Percentiles rank a stretch among this genome's conserved stretches.
These are phyloP conservation scores for Sarcophaga caerulescens DNA, from an alignment of 2,888 invertebrate genomes.

Conservation along the genomic window DNA sequence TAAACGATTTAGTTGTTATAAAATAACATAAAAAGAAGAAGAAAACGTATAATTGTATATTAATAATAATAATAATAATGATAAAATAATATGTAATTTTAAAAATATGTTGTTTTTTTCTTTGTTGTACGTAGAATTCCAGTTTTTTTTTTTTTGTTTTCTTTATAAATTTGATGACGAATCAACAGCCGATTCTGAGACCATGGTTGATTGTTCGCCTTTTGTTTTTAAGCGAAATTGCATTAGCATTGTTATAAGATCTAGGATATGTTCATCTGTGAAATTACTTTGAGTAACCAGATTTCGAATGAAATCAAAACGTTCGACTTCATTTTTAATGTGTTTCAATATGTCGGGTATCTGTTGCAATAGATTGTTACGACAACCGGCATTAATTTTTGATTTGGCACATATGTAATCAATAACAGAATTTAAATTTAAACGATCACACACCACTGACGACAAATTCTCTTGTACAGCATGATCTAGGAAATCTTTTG, in stretches of 20 bases:
- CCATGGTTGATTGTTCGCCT: conserved; percentile 71
- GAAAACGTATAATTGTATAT: conserved; percentile 40
- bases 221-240: conserved; percentile 70
- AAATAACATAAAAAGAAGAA: conserved; percentile 51
- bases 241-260: conserved; percentile 75
- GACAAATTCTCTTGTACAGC: conserved; percentile 80
- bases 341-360: conserved; percentile 75
- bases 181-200: conserved; percentile 78
- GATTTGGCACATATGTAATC: conserved; percentile 79
- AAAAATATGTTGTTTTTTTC: neutral
- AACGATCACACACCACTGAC: conserved; percentile 80
- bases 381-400: conserved; percentile 76
- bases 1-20: conserved; percentile 49
- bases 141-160: conserved; percentile 23
- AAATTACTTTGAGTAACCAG: conserved; percentile 72
- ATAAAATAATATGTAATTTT: conserved; percentile 32
- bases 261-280: conserved; percentile 74
- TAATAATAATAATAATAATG: conserved; percentile 40
- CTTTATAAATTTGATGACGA: conserved; percentile 77
- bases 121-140: conserved; percentile 62
- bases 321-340: conserved; percentile 75
- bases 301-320: conserved; percentile 73
- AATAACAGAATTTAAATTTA: conserved; percentile 78
- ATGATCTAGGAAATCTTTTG: conserved; percentile 80
- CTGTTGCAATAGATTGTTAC: conserved; percentile 75